Percentiles rank a stretch among this genome's conserved stretches.
These are phyloP conservation scores for Dryocosmus kuriphilus DNA, from an alignment of 2,888 invertebrate genomes.

Conservation along the genomic window DNA sequence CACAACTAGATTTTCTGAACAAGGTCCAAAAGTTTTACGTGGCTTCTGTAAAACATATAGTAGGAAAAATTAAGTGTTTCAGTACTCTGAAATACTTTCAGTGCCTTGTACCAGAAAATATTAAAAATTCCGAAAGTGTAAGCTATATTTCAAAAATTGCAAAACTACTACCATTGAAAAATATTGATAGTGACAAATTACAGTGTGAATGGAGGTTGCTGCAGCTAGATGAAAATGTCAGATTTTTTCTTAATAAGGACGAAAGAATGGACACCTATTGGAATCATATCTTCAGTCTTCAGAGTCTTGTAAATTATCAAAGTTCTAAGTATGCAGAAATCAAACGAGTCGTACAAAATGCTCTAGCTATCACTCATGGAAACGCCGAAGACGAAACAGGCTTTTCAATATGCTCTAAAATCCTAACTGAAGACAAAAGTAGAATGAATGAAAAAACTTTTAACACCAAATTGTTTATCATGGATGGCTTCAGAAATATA, in stretches of 20 bases:
- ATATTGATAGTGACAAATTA: constrained; percentile 40
- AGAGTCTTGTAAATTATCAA: constrained; percentile 36
- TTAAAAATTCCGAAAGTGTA: constrained; percentile 40
- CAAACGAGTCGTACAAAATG: constrained; percentile 39
- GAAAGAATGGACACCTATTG: constrained; percentile 32
- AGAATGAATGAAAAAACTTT: constrained; percentile 42
- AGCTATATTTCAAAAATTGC: constrained; percentile 43
- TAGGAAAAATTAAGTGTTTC: background rate
- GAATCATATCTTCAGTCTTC: constrained; percentile 38
- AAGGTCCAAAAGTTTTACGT: constrained; percentile 20
- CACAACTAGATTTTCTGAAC: constrained; percentile 3
- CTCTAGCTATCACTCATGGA: constrained; percentile 39
- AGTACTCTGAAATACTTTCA: constrained; percentile 39
- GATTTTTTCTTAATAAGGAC: no score
- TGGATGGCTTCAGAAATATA: constrained; percentile 42
- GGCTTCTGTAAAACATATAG: background rate
- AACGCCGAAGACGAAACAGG: constrained; percentile 47
- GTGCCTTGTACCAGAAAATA: constrained; percentile 43
- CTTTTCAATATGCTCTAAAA: constrained; percentile 40
- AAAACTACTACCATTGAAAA: constrained; percentile 41
- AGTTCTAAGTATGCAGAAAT: constrained; percentile 39
- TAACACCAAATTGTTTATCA: constrained; percentile 37
- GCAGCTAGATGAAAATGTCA: no score
- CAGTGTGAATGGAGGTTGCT: constrained; percentile 36
- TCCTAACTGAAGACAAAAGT: constrained; percentile 44